These are phyloP conservation scores for Tachysurus fulvidraco DNA, from an alignment of 2,113 vertebrate genomes.

Conservation along the genomic window DNA sequence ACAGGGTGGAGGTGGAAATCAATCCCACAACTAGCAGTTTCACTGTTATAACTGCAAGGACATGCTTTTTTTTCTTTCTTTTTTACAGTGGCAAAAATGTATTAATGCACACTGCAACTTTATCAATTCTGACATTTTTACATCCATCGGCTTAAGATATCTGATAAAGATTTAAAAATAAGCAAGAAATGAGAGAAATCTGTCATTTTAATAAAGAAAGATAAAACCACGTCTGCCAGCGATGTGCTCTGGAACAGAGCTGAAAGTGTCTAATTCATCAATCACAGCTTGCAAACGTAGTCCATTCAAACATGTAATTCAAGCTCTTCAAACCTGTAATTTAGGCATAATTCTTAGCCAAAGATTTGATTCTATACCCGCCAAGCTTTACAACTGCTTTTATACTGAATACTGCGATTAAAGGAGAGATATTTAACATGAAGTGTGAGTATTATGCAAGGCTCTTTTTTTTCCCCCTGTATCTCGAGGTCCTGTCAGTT, in stretches of 20 bases:
- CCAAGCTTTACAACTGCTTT: constrained; percentile 29
- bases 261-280: constrained; percentile 24
- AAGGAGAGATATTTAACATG: constrained; percentile 15
- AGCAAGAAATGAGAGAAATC: neutral
- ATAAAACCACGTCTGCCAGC: neutral
- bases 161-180: neutral
- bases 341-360: constrained; percentile 59
- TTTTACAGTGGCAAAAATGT: neutral
- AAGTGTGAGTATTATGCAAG: constrained; percentile 6
- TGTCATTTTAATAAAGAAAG: neutral
- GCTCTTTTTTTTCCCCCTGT: neutral
- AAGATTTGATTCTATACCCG: constrained; percentile 37
- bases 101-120: neutral
- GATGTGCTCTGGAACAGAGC: constrained; percentile 6
- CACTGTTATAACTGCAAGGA: neutral
- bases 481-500: constrained; percentile 7
- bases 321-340: constrained; percentile 68
- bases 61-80: neutral
- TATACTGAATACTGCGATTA: constrained; percentile 6
- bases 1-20: too few relatives aligned
- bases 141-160: neutral
- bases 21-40: neutral
- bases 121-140: neutral
- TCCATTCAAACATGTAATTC: constrained; percentile 70
- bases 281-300: constrained; percentile 21